Base-by-base conservation (phyloP, 2,797 vertebrate genomes). In the Melanogrammus aeglefinus region DNA sequence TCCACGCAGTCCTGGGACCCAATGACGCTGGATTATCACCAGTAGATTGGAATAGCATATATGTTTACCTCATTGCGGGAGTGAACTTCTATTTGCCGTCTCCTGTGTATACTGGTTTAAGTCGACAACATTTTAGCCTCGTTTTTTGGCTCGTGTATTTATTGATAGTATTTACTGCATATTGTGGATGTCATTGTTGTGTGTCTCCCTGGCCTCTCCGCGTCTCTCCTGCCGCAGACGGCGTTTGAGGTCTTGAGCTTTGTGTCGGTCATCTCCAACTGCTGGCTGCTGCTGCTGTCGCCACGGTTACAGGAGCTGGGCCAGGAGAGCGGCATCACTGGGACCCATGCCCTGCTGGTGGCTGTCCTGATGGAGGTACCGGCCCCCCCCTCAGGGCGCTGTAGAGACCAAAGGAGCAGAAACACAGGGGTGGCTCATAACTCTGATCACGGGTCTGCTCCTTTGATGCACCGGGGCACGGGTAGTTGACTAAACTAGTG, bases 191-290 rank as follows among this genome's bases (percentile, higher is more conserved):
- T 8, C 57, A 2, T 63, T 63, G n/a, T 7, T 24, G 57, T 63
- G 57, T 63, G 57, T 2, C 57, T 63, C 51, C 21, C 51, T 66
- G 4, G 18, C 6, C 21, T 63, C 63, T 66, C 63, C 9, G n/a
- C 27, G 63, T 24, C 63, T 63, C 21, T 66, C 63, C 63, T 13
- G 24, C 1, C 78, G 72, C 89, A 96, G 95, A 74, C 80, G 0
- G 95, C 95, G 0, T 95, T 96, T 75, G 94, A 96, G 90, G 80
- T 93, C 51, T 79, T 96, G 81, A 94, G 94, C 33, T 95, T 94
- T 6, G 85, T 94, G 76, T 95, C 95, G 0, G 94, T 96, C 0
- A 88, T 95, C 36, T 93, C 95, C 57, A 96, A 96, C 92, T 96
- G 95, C 85, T 95, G 95, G 93, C 81, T 96, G 83, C 85, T 96